phyloP scores from a whole-genome alignment of 2,113 vertebrate genomes.

The Leucopsar rothschildi region DNA sequence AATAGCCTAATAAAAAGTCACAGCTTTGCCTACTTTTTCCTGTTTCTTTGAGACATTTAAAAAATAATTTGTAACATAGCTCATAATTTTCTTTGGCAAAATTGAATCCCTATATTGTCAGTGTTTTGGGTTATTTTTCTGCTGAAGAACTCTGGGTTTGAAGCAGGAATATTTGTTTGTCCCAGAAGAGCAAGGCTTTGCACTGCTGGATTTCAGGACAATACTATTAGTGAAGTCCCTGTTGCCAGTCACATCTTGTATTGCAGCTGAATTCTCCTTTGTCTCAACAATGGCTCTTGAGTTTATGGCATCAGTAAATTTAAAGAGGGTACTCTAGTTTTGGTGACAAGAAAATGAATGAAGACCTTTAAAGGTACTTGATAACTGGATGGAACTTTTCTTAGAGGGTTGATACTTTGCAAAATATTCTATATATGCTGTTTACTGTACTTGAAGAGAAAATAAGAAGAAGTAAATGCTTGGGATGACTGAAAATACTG shows the following conservation, averaged over 20 bases:
- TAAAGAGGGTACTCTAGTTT: background rate
- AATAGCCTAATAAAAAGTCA: background rate
- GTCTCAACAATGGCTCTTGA: background rate
- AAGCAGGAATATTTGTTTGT: background rate
- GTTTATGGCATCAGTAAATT: background rate
- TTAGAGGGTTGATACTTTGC: background rate
- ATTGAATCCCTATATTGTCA: background rate
- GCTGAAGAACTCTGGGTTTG: background rate
- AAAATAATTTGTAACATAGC: background rate
- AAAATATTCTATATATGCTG: background rate
- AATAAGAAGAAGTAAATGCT: background rate
- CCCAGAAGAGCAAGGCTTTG: background rate
- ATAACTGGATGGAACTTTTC: background rate
- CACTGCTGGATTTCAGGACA: background rate
- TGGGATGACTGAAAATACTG: background rate
- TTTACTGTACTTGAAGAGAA: background rate
- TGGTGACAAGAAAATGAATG: background rate
- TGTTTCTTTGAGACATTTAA: background rate
- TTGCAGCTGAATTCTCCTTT: background rate
- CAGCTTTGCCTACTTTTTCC: background rate
- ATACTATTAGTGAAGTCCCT: background rate
- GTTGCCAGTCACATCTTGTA: background rate
- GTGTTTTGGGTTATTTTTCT: background rate
- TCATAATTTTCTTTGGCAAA: background rate
- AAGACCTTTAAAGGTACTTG: background rate